Percentiles rank a stretch among this genome's conserved stretches.
phyloP scores from a whole-genome alignment of 2,888 invertebrate genomes.

The Cloeon dipterum region DNA sequence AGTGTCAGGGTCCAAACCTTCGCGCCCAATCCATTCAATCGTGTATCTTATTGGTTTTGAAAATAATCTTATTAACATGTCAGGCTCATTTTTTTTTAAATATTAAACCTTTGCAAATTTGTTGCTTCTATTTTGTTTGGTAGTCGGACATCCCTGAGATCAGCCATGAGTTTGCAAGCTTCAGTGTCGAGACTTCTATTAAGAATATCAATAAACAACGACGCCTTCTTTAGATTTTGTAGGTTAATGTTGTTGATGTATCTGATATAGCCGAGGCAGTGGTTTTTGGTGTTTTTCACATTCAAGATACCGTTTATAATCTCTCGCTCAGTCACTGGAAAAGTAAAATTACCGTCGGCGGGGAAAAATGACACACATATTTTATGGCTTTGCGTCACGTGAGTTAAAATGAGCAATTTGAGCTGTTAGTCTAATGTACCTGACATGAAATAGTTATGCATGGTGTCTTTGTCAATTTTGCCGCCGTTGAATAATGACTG shows the following conservation, averaged over 20 bases:
- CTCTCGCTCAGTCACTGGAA: constrained; percentile 84
- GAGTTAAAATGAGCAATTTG: not conserved
- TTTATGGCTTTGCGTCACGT: not conserved
- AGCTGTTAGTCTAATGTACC: constrained; percentile 30
- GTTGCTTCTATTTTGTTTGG: constrained; percentile 72
- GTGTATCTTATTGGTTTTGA: constrained; percentile 68
- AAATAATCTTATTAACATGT: too few species aligned
- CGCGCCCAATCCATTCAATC: constrained; percentile 92
- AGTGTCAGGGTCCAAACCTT: constrained; percentile 78
- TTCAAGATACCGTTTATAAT: constrained; percentile 87
- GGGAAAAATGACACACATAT: too few species aligned
- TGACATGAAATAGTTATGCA: constrained; percentile 98
- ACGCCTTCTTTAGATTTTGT: constrained; percentile 81
- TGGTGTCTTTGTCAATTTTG: constrained; percentile 73
- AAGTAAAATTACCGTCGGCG: constrained; percentile 2
- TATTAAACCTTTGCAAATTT: constrained; percentile 81
- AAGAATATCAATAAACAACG: constrained; percentile 84
- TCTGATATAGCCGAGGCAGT: constrained; percentile 80
- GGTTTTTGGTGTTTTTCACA: constrained; percentile 85
- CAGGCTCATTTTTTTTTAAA: too few species aligned
- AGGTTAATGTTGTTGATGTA: constrained; percentile 95
- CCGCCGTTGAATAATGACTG: constrained; percentile 60
- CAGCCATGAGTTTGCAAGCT: constrained; percentile 68
- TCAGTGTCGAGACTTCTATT: constrained; percentile 83
- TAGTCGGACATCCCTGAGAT: constrained; percentile 71